Evolutionary conservation across 2,113 vertebrate species (phyloP), one percentile per base, ranked within the genome.

Genomic region (Galbula dea): DNA sequence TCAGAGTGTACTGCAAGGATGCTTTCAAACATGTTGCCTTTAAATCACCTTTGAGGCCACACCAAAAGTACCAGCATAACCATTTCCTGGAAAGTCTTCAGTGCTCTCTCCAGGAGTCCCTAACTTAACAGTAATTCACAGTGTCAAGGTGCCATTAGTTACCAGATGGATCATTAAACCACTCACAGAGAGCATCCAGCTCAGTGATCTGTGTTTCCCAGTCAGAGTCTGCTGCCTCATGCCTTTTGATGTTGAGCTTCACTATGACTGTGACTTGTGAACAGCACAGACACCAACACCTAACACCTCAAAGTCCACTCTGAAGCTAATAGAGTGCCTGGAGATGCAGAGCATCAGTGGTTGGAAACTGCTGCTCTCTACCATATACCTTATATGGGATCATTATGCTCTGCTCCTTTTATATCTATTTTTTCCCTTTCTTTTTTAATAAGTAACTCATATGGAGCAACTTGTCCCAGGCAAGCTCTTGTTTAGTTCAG

Each of bases 401-500:
- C 48, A 27, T 78, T 77, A 77, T 49, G 71, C 6, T 4, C 52
- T 26, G 10, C 16, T 77, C 12, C 12, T 37, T 63, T 45, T 41
- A 43, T 76, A 49, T 61, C 9, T 18, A 15, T 36, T n/a, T 57
- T n/a, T 54, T 30, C 11, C 15, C 15, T 22, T 48, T 52, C 3
- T 51, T 54, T 43, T 37, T 55, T 24, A 8, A 37, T 45, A 61
- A 65, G 48, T 37, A 54, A 39, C 6, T 87, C 0, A 1, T 59
- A 80, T 68, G 55, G 41, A 85, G 24, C 36, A 94, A 59, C 72
- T 89, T 88, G 72, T 88, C 36, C 46, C 49, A 91, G 71, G 23
- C 45, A 88, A 94, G 55, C 37, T 94, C 58, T 90, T 93, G 43
- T 73, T 95, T 92, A 90, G 37, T 79, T 94, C 76, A 80, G 39